Evolutionary conservation across 2,797 vertebrate genomes (phyloP), one percentile per base, ranked within the genome.

Genomic region (Poecilia gillii): DNA sequence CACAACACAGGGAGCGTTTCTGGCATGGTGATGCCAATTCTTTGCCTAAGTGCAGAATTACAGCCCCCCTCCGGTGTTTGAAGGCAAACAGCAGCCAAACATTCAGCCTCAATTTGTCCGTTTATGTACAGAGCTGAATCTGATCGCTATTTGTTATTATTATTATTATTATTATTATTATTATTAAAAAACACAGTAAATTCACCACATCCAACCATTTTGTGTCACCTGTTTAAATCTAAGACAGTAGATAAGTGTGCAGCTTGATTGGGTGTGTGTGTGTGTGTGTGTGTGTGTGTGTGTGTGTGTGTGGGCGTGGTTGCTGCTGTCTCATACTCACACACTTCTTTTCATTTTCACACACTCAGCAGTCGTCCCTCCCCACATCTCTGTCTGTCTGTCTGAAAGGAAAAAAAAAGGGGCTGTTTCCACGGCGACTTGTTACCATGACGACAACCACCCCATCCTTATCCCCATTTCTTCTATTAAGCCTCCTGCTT

Each of bases 391-490:
- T 79, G 78, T 12, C 83, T 80, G 85, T 79, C 76, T 88, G 85
- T 89, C 85, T 90, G 82, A 28, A 28, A 62, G 13, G 13, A 79
- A 82, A 64, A 85, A 79, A 62, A 85, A 85, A 59, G 73, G 84
- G 90, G 74, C 87, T 89, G 94, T 95, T 94, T 92, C 94, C 91
- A 93, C 86, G 76, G 91, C 25, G 85, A 93, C 93, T 88, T 9
- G 90, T 95, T 89, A 90, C 94, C 92, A 94, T 94, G 93, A 90
- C 94, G 51, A 94, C 93, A 91, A 87, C 78, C 88, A 87, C 82
- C 90, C 87, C 86, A 88, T 91, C 85, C 82, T 84, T 79, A 92
- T 89, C 89, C 89, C 82, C 81, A 78, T 55, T 86, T 85, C 74
- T 85, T 83, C 87, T 81, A 84, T 85, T 88, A 88, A 92, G 81